Percentiles rank a stretch among this genome's conserved stretches.
These are phyloP conservation scores for Drepana falcataria DNA, from an alignment of 2,888 invertebrate genomes.

Conservation along the genomic window DNA sequence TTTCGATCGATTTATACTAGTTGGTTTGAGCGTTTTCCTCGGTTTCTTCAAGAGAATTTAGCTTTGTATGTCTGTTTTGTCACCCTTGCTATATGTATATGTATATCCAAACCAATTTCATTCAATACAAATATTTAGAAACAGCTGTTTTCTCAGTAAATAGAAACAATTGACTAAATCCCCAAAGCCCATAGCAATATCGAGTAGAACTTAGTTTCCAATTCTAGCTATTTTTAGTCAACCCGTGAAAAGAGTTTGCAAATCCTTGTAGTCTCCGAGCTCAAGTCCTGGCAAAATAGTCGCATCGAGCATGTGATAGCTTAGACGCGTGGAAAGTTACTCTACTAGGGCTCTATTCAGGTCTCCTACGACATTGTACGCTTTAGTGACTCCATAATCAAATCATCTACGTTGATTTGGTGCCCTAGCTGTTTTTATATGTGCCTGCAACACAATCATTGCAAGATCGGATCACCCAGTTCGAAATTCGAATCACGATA, in stretches of 20 bases:
- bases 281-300: conserved; percentile 56
- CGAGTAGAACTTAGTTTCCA: conserved; percentile 24
- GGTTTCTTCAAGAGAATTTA: no score
- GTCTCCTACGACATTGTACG: conserved; percentile 7
- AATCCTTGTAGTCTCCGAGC: conserved; percentile 49
- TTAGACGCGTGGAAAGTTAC: conserved; percentile 51
- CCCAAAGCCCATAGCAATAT: conserved; percentile 23
- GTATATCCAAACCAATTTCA: no score
- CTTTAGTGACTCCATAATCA: no score
- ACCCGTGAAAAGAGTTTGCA: conserved; percentile 59
- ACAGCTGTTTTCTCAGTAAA: not conserved
- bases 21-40: no score
- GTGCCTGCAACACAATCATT: no score
- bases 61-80: no score
- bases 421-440: no score
- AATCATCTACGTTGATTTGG: no score
- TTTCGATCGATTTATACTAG: no score
- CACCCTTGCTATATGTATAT: no score
- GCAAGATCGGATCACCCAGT: no score
- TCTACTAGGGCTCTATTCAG: conserved; percentile 33
- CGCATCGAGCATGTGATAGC: conserved; percentile 58
- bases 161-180: not conserved
- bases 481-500: no score
- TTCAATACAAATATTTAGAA: not conserved
- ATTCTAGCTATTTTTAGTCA: conserved; percentile 43